Evolutionary conservation across 1,140 invertebrate genomes (phyloP).

Genomic region (Drosophila auraria): DNA sequence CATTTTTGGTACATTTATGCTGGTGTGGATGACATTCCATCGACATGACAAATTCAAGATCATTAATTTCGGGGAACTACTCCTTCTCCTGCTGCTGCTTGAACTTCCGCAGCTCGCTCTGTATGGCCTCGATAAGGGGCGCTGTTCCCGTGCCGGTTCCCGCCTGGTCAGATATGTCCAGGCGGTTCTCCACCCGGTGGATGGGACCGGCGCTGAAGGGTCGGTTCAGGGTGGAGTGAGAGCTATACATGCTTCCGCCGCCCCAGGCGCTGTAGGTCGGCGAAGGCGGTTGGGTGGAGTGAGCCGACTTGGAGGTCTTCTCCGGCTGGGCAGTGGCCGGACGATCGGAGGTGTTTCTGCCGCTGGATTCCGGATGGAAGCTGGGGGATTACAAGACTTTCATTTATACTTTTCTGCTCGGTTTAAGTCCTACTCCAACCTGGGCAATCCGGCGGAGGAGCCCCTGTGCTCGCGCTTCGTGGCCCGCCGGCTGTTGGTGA

Average conservation of each 20-base stretch:
- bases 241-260: conserved; percentile 70
- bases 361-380: conserved; percentile 50
- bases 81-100: conserved; percentile 70
- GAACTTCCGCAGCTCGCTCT: conserved; percentile 87
- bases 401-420: too few relatives aligned
- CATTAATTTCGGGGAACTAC: conserved; percentile 9
- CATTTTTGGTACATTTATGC: conserved; percentile 19
- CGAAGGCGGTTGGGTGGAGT: conserved; percentile 80
- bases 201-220: conserved; percentile 88
- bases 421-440: conserved; percentile 22
- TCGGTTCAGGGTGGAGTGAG: conserved; percentile 75
- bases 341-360: conserved; percentile 48
- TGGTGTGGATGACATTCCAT: conserved; percentile 8
- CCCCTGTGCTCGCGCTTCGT: conserved; percentile 81
- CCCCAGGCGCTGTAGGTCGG: conserved; percentile 81
- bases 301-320: conserved; percentile 73
- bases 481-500: conserved; percentile 71
- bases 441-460: conserved; percentile 77
- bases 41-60: conserved; percentile 12
- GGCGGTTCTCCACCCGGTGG: conserved; percentile 86
- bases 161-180: conserved; percentile 55
- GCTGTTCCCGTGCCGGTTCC: conserved; percentile 86
- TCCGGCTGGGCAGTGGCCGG: conserved; percentile 82
- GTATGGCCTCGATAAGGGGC: conserved; percentile 88
- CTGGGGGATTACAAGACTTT: not conserved